phyloP scores from a whole-genome alignment of 2,888 invertebrate species.

The Chorisops tibialis region DNA sequence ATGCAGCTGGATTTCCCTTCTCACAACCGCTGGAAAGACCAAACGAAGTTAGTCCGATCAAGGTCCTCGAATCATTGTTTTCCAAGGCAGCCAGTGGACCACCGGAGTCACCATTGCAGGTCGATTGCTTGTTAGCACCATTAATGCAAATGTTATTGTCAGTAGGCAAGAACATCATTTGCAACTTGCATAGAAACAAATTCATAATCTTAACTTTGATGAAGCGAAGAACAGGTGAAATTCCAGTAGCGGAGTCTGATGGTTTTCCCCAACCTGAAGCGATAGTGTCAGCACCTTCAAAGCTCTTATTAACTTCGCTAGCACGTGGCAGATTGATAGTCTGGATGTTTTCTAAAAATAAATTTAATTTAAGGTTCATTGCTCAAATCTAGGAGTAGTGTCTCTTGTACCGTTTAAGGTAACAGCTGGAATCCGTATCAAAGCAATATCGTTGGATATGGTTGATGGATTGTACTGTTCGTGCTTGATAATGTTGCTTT shows the following conservation, averaged over 20 bases:
- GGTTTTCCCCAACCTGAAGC: slow-evolving; percentile 44
- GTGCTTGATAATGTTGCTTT: neutral
- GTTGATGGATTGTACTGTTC: neutral
- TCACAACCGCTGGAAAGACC: slow-evolving; percentile 26
- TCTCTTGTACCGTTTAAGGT: neutral
- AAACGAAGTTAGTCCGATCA: slow-evolving; percentile 27
- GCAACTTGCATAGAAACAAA: neutral
- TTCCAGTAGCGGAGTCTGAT: slow-evolving; percentile 35
- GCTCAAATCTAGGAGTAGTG: neutral
- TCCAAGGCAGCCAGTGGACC: slow-evolving; percentile 39
- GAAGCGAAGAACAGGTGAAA: slow-evolving; percentile 12
- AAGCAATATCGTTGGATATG: neutral
- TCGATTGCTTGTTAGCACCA: slow-evolving; percentile 40
- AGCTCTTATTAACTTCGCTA: neutral
- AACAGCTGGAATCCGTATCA: neutral
- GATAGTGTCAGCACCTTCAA: neutral
- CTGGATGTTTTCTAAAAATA: slow-evolving; percentile 11
- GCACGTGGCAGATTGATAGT: slow-evolving; percentile 4
- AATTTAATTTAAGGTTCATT: neutral
- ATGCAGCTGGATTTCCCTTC: slow-evolving; percentile 26
- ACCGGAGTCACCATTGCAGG: slow-evolving; percentile 47
- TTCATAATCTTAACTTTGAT: slow-evolving; percentile 1
- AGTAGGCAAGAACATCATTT: neutral
- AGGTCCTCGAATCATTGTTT: slow-evolving; percentile 9
- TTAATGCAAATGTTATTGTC: slow-evolving; percentile 42